A percentile compares a stretch with the other conserved stretches of the same genome.
These are phyloP conservation scores for Parasteatoda lunata DNA, from an alignment of 2,888 invertebrate genomes.

Conservation along the genomic window DNA sequence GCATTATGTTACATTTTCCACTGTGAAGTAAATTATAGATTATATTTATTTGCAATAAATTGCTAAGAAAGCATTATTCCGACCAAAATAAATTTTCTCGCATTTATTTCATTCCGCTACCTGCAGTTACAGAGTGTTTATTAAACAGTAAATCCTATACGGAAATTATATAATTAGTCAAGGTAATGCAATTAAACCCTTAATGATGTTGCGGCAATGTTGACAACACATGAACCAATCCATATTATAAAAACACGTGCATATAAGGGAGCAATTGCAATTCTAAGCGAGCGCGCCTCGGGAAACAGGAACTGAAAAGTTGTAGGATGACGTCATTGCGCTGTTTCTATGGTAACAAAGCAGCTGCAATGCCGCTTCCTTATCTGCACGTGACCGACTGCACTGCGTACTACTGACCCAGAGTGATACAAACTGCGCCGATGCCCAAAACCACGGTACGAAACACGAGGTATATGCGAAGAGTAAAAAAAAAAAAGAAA, in stretches of 20 bases:
- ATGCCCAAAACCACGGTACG: background rate
- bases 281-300: constrained; percentile 36
- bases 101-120: too few relatives aligned
- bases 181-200: background rate
- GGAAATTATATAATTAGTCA: background rate
- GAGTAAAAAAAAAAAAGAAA: constrained; percentile 9
- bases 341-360: constrained; percentile 54
- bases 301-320: constrained; percentile 21
- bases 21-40: too few relatives aligned
- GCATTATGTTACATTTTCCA: too few relatives aligned
- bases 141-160: too few relatives aligned
- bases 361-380: constrained; percentile 67
- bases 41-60: too few relatives aligned
- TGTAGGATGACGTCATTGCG: constrained; percentile 59
- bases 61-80: too few relatives aligned
- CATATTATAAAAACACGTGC: constrained; percentile 1
- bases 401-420: constrained; percentile 62
- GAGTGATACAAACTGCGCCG: constrained; percentile 31
- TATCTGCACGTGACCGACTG: constrained; percentile 64
- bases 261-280: background rate
- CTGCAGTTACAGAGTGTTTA: too few relatives aligned
- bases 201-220: background rate
- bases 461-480: constrained; percentile 20
- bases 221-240: background rate
- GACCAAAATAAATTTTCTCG: too few relatives aligned